Evolutionary conservation across 2,113 vertebrate species (phyloP), one percentile per base, ranked within the genome.

Genomic region (Monarcha castaneiventris): DNA sequence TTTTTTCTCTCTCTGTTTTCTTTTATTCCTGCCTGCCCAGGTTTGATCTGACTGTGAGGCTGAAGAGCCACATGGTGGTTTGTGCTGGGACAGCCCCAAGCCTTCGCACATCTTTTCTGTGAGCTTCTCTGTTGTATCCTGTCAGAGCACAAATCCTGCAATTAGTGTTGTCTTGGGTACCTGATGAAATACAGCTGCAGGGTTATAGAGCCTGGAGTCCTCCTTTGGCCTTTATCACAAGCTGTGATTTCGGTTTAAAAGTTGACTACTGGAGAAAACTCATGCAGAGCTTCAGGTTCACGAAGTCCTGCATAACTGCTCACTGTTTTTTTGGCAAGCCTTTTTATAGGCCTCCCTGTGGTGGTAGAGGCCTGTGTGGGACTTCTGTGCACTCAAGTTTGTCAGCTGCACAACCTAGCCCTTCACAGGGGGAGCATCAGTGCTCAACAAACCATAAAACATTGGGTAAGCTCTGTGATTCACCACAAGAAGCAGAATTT

Each of bases 1-100:
- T 25, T 26, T 58, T 71, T 33, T 37, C 20, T 80, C 37, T 87
- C 16, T 67, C 8, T 84, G 17, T 51, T 67, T 90, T 21, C 58
- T 76, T 73, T 58, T 48, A 87, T 89, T 71, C 37, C 16, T 2
- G 0, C 4, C 39, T 5, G 1, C 93, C 93, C 44, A 98, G 92
- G 82, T 98, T 98, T 96, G 94, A 98, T 78, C 95, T 97, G 69
- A 97, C 94, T 76, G 96, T 95, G 78, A 95, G 89, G 39, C 82
- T 98, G 96, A 98, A 97, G 97, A 98, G 94, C 93, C 97, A 97
- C 88, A 95, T 95, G 97, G 97, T 98, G 88, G 94, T 98, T 72
- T 88, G 84, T 32, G 94, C 97, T 44, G 98, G 98, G 66, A 96
- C 94, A n/a, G 95, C 97, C 49, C 90, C 97, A 76, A 96, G 97